These are phyloP conservation scores for Acanthopleura granulata DNA, from an alignment of 2,888 invertebrate genomes.

Conservation along the genomic window DNA sequence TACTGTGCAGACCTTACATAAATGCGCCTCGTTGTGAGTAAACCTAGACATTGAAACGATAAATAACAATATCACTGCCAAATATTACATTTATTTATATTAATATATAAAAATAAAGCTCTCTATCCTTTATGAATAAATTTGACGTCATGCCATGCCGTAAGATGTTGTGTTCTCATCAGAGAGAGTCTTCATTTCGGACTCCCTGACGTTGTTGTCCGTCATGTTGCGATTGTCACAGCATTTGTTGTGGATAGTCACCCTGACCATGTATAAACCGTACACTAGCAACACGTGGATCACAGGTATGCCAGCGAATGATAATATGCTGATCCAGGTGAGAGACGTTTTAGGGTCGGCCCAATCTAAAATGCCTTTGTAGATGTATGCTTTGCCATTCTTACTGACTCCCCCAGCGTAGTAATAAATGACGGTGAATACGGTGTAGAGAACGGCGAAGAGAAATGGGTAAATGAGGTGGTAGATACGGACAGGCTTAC, in stretches of 20 bases:
- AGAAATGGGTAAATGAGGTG: conserved; percentile 47
- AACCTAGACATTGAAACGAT: too few species aligned
- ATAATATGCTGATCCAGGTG: neutral
- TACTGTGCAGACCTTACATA: too few species aligned
- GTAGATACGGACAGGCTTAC: conserved; percentile 41
- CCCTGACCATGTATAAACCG: neutral
- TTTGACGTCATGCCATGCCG: too few species aligned
- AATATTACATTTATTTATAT: too few species aligned
- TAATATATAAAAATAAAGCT: too few species aligned
- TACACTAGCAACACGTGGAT: conserved; percentile 1
- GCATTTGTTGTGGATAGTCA: neutral
- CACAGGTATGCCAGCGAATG: neutral
- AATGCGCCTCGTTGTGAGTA: too few species aligned
- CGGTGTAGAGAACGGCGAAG: conserved; percentile 33
- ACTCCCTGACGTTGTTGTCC: neutral
- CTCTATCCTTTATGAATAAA: too few species aligned
- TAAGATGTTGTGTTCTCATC: too few species aligned
- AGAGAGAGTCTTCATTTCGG: too few species aligned
- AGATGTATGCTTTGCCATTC: neutral
- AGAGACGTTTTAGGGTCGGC: neutral
- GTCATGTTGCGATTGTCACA: neutral
- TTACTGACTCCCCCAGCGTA: conserved; percentile 35
- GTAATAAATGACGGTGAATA: conserved; percentile 38
- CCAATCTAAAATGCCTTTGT: conserved; percentile 8
- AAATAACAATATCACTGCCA: too few species aligned